Percentiles rank a stretch among this genome's conserved stretches.
Evolutionary conservation across 2,797 vertebrate species (phyloP).

Genomic region (Loriculus beryllinus): DNA sequence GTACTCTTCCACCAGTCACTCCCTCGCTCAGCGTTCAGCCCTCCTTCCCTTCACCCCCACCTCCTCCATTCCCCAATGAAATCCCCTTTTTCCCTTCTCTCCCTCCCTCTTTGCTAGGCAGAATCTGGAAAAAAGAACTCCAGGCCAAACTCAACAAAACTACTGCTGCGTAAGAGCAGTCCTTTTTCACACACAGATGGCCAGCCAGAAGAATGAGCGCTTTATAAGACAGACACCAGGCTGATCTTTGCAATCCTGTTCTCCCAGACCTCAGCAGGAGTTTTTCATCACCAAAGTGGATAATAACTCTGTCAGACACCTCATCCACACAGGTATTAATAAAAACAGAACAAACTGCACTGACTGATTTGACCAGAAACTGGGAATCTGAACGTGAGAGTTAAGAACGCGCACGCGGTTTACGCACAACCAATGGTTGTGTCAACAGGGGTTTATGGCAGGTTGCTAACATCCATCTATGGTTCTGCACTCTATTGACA

Average conservation of each 20-base stretch:
- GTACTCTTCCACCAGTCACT: constrained; percentile 66
- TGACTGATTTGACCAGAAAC: constrained; percentile 41
- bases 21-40: constrained; percentile 56
- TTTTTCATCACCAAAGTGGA: constrained; percentile 69
- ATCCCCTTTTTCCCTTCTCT: constrained; percentile 1
- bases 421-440: neutral
- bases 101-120: constrained; percentile 45
- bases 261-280: constrained; percentile 58
- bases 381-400: neutral
- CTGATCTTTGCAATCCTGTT: constrained; percentile 60
- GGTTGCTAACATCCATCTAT: neutral
- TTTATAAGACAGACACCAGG: constrained; percentile 67
- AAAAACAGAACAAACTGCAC: constrained; percentile 43
- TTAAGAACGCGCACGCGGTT: neutral
- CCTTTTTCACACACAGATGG: constrained; percentile 66
- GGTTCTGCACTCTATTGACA: constrained; percentile 6
- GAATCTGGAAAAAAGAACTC: constrained; percentile 64
- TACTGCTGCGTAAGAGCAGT: constrained; percentile 66
- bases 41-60: constrained; percentile 11
- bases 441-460: constrained; percentile 29
- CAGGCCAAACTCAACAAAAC: constrained; percentile 75
- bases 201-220: constrained; percentile 67
- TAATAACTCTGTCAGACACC: constrained; percentile 72
- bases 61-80: constrained; percentile 48
- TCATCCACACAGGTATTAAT: constrained; percentile 56